phyloP scores from a whole-genome alignment of 1,140 invertebrate species.

The Pseudomyrmex dendroicus region DNA sequence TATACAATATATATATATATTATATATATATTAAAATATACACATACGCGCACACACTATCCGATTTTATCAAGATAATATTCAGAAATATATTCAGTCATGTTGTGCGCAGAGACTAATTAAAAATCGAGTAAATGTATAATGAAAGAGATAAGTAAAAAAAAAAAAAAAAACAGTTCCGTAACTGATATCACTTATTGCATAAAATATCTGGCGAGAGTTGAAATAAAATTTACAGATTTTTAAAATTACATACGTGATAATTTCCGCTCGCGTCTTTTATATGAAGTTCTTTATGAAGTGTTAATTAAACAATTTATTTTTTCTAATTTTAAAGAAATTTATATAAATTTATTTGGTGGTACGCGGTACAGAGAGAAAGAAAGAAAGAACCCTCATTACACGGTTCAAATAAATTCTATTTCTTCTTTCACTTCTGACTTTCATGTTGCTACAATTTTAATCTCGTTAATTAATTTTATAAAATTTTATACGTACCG shows the following conservation, averaged over 20 bases:
- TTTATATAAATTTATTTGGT: not conserved
- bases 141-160: slow-evolving; percentile 22
- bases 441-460: no score
- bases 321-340: not conserved
- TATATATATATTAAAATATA: not conserved
- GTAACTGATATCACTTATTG: slow-evolving; percentile 21
- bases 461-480: not conserved
- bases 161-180: not conserved
- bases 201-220: not conserved
- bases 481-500: not conserved
- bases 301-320: slow-evolving; percentile 13
- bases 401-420: not conserved
- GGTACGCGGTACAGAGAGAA: not conserved
- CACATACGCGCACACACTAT: not conserved
- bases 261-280: slow-evolving; percentile 11
- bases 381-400: no score
- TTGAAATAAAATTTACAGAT: slow-evolving; percentile 11
- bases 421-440: no score
- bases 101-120: slow-evolving; percentile 9
- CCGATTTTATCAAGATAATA: not conserved
- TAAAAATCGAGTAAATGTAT: slow-evolving; percentile 16
- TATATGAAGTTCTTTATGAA: not conserved
- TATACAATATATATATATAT: no score
- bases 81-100: not conserved
- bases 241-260: slow-evolving; percentile 9